Base-by-base conservation (phyloP, 2,797 vertebrate species). In the Megaceryle alcyon region DNA sequence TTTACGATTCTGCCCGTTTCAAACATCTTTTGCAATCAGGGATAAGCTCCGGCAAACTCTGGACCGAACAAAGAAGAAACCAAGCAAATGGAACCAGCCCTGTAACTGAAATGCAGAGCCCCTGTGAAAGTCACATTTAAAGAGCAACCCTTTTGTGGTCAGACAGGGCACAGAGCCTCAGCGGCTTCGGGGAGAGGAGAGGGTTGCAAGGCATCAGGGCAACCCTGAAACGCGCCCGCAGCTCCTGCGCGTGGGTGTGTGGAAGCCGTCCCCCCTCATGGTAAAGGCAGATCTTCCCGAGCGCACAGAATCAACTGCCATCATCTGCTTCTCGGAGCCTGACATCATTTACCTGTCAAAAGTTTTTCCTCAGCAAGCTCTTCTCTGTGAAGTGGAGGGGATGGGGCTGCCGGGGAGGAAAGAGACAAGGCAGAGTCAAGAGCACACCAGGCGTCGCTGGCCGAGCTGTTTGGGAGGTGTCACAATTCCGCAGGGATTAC, bases 361-460 rank as follows among this genome's bases (percentile, higher is more conserved):
- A 17, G 13, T 7, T 35, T 7, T 57, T 29, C 37, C 25, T 31
- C 31, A 14, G 44, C 29, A 86, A 85, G 43, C 23, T 8, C 16
- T 31, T 1, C 0, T 9, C 33, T 2, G 2, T 37, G 0, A 26
- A 76, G 26, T 0, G 3, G 29, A 63, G 59, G 0, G 19, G 70
- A 12, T 19, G 23, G 15, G 16, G n/a, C 35, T 9, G 54, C 35
- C 3, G 51, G 25, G 1, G 0, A 9, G 26, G 54, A 14, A 17
- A 37, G 43, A 49, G n/a, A 31, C 23, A 35, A 59, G 10, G 46
- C 19, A 21, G 12, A 48, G 46, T 22, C 9, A 48, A 48, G 46
- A 48, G 46, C 23, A 13, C 48, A 29, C 28, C 28, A 49, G 8
- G 3, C 20, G 31, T n/a, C 3, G 56, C 21, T 35, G 56, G 33